Evolutionary conservation across 2,888 invertebrate species (phyloP).

Genomic region (Melanotus villosus): DNA sequence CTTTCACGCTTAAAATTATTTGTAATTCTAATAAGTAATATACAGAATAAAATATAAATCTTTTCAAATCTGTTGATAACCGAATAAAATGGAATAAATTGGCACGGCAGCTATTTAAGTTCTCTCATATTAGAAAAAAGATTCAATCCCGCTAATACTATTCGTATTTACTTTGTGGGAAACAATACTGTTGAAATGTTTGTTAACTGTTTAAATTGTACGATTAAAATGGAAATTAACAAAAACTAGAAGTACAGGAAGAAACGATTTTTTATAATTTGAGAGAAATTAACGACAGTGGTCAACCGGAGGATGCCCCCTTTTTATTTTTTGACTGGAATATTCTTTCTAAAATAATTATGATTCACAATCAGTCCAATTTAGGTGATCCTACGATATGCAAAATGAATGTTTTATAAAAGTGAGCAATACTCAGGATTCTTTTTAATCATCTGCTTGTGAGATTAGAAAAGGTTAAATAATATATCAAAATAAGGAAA

Average conservation of each 20-base stretch:
- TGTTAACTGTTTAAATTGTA: not conserved
- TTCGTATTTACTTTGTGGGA: too few relatives aligned
- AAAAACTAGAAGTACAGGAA: not conserved
- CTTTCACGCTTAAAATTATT: not conserved
- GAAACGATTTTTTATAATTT: not conserved
- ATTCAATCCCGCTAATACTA: too few relatives aligned
- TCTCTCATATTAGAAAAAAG: too few relatives aligned
- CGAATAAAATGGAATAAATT: too few relatives aligned
- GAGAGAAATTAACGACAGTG: not conserved
- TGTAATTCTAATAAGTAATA: too few relatives aligned
- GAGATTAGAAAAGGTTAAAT: too few relatives aligned
- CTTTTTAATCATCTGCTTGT: not conserved
- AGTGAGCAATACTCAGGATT: slow-evolving; percentile 14
- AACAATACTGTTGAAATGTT: not conserved
- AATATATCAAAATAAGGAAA: not conserved
- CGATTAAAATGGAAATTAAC: not conserved
- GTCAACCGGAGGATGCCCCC: not conserved
- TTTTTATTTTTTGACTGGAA: slow-evolving; percentile 4
- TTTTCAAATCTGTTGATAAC: too few relatives aligned
- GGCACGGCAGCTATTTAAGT: too few relatives aligned
- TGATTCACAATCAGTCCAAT: slow-evolving; percentile 1
- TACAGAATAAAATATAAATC: too few relatives aligned
- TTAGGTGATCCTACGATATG: slow-evolving; percentile 4
- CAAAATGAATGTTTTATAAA: not conserved
- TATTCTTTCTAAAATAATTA: too few relatives aligned